Percentiles rank a stretch among this genome's conserved stretches.
These are phyloP conservation scores for Todus mexicanus DNA, from an alignment of 2,797 vertebrate species.

Conservation along the genomic window DNA sequence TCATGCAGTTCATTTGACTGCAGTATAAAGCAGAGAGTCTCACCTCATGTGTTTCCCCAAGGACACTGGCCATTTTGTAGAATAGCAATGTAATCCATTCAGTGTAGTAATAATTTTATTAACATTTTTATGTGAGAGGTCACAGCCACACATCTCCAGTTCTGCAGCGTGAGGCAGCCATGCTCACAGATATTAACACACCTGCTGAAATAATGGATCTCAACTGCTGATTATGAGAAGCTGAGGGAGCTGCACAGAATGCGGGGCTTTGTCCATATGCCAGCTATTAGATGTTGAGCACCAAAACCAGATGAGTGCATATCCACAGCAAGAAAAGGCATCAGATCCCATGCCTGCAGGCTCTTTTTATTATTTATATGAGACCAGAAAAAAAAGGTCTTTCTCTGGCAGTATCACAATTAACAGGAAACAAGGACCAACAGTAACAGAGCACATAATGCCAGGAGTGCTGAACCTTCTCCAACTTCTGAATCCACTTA, in stretches of 20 bases:
- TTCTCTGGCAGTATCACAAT: conserved; percentile 6
- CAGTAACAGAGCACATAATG: not conserved
- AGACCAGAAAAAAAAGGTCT: not conserved
- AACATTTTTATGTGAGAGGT: not conserved
- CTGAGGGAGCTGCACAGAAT: not conserved
- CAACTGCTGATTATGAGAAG: not conserved
- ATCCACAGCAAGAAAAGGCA: not conserved
- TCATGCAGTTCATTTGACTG: not conserved
- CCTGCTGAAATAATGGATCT: conserved; percentile 6
- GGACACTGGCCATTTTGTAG: not conserved
- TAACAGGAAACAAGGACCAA: conserved; percentile 37
- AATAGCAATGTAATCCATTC: not conserved
- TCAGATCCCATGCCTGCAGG: conserved; percentile 7
- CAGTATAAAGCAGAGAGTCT: not conserved
- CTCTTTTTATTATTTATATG: not conserved
- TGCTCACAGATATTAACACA: not conserved
- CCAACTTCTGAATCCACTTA: not conserved
- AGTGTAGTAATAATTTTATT: not conserved
- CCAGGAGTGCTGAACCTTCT: conserved; percentile 20
- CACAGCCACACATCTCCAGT: not conserved
- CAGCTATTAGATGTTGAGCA: conserved; percentile 5
- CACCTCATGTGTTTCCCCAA: not conserved
- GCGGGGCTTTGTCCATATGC: not conserved
- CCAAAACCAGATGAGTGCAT: conserved; percentile 35
- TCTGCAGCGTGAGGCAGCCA: not conserved